Evolutionary conservation across 23 tunicate genomes (phyloP), one percentile per base, ranked within the genome.

Genomic region (Ciona savignyi): DNA sequence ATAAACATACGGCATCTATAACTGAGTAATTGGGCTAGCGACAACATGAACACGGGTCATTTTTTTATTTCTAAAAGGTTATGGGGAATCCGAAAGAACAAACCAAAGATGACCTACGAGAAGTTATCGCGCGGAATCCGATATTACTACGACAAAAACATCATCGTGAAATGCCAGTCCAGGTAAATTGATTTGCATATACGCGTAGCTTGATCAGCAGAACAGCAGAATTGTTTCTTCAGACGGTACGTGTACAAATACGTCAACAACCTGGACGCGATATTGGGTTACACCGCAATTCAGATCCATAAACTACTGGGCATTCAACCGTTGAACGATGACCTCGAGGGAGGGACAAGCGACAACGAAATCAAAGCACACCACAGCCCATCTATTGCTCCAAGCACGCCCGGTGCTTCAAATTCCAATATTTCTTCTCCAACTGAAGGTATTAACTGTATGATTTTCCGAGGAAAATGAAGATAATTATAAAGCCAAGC

Each of bases 21-120:
- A n/a, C n/a, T n/a, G n/a, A n/a, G n/a, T n/a, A n/a, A n/a, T n/a
- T n/a, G n/a, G n/a, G n/a, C n/a, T n/a, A n/a, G n/a, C n/a, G n/a
- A n/a, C n/a, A n/a, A n/a, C n/a, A n/a, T n/a, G n/a, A n/a, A n/a
- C n/a, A n/a, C n/a, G n/a, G n/a, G 15, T 49, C 15, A 49, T 11
- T 49, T 49, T 20, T 49, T 15, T 49, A 49, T 11, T 49, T 0
- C 0, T 71, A 56, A 21, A 30, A 87, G 95, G 77, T 75, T 86
- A 24, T 87, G 95, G 95, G 95, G 95, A 29, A 51, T 87, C 15
- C 74, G 95, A 34, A 87, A 87, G 32, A 87, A 87, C 74, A 87
- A 87, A 34, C 95, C 95, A 63, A 87, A 87, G 60, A 87, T 87
- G 95, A 87, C 95, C 33, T 87, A 87, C 74, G 95, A 87, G 30